Conservation (phyloP, 2,888 invertebrate species). For the Teinopalpus imperialis region DNA sequence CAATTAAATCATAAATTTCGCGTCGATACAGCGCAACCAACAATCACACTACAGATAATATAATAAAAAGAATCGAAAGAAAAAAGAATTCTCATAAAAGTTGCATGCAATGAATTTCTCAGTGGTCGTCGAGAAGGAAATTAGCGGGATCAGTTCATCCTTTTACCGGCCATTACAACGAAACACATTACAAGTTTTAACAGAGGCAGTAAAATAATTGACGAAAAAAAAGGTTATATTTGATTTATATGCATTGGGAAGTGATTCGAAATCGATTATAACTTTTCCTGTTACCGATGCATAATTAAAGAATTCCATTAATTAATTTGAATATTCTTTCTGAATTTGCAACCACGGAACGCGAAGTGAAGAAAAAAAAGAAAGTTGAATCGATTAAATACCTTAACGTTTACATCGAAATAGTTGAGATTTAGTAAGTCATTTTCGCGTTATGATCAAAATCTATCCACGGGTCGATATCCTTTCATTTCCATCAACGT, state of each 20-base stretch:
- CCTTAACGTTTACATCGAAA: slow-evolving; percentile 20
- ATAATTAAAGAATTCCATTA: slow-evolving; percentile 49
- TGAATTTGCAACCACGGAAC: slow-evolving; percentile 18
- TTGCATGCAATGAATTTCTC: slow-evolving; percentile 61
- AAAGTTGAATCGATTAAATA: slow-evolving; percentile 3
- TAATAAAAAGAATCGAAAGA: slow-evolving; percentile 68
- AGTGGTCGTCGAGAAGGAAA: slow-evolving; percentile 51
- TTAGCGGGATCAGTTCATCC: slow-evolving; percentile 46
- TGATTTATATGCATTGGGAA: slow-evolving; percentile 50
- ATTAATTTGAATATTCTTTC: slow-evolving; percentile 42
- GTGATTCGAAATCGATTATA: slow-evolving; percentile 46
- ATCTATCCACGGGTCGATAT: slow-evolving; percentile 51
- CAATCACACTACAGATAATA: slow-evolving; percentile 77
- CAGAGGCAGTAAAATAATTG: slow-evolving; percentile 42
- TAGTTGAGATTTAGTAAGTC: slow-evolving; percentile 19
- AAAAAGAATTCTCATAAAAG: slow-evolving; percentile 53
- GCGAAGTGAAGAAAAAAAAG: neutral
- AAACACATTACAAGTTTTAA: slow-evolving; percentile 35
- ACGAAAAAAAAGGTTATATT: slow-evolving; percentile 46
- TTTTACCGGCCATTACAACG: slow-evolving; percentile 40
- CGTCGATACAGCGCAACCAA: slow-evolving; percentile 73
- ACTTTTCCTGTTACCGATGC: slow-evolving; percentile 37
- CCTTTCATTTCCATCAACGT: slow-evolving; percentile 62
- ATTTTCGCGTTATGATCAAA: slow-evolving; percentile 30
- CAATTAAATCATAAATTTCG: slow-evolving; percentile 81